phyloP scores from a whole-genome alignment of 2,113 vertebrate genomes.

The Sitta europaea region DNA sequence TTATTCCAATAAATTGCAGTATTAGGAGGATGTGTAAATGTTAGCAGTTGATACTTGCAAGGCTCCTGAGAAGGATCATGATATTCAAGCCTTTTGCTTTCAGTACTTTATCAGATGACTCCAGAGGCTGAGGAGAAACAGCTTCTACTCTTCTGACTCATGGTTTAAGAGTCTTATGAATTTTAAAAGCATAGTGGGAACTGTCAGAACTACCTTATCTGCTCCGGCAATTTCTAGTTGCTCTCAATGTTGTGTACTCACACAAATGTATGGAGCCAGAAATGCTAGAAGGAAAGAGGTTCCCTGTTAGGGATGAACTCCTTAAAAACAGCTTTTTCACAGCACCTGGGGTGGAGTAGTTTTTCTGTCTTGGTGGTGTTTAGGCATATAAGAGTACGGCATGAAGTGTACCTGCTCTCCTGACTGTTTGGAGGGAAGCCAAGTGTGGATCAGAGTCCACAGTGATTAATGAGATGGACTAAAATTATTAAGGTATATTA shows the following conservation, averaged over 20 bases:
- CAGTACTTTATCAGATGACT: neutral
- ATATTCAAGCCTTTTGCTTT: neutral
- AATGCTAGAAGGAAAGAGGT: neutral
- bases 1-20: neutral
- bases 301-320: neutral
- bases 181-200: neutral
- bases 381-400: neutral
- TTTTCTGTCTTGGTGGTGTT: neutral
- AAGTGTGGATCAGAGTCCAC: neutral
- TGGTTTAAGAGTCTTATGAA: neutral
- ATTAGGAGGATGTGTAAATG: neutral
- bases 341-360: neutral
- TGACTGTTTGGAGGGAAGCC: neutral
- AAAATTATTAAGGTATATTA: neutral
- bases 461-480: neutral
- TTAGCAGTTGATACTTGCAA: neutral
- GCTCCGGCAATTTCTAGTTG: neutral
- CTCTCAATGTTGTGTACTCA: neutral
- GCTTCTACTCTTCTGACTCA: neutral
- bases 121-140: neutral
- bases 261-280: neutral
- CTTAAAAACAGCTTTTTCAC: neutral
- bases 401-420: neutral
- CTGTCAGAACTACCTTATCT: neutral
- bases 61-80: neutral